A percentile compares a stretch with the other conserved stretches of the same genome.
These are phyloP conservation scores for Falco rusticolus DNA, from an alignment of 2,797 vertebrate species.

Conservation along the genomic window DNA sequence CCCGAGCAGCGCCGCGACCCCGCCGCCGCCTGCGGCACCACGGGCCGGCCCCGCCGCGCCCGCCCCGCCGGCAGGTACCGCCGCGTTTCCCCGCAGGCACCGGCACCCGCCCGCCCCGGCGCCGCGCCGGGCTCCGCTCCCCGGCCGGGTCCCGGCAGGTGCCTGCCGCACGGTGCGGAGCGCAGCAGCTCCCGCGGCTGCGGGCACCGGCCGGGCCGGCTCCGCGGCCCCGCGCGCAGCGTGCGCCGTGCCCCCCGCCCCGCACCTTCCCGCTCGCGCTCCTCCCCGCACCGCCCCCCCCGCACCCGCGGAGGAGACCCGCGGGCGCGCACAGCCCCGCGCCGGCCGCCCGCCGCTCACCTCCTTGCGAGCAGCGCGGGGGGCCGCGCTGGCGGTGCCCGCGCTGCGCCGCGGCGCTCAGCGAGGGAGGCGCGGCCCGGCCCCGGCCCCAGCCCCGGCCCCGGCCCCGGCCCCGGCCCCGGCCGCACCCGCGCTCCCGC, in stretches of 20 bases:
- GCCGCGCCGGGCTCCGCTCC: neutral
- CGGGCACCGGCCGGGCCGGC: neutral
- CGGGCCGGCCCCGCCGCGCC: neutral
- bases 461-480: neutral
- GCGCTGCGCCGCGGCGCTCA: slow-evolving; percentile 7
- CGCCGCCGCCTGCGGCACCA: neutral
- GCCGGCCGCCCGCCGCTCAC: neutral
- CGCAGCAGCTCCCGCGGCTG: neutral
- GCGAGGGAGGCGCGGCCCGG: neutral
- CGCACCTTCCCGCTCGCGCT: neutral
- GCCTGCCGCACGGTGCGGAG: neutral
- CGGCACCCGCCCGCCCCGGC: neutral
- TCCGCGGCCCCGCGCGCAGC: neutral
- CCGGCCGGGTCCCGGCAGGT: neutral
- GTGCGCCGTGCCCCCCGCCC: neutral
- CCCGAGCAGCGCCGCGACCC: neutral
- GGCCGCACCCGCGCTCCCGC: neutral
- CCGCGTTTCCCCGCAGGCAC: too few relatives aligned
- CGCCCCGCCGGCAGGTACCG: too few relatives aligned
- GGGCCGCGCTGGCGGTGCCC: neutral
- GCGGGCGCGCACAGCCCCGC: neutral
- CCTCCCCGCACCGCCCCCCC: neutral
- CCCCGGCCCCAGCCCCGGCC: neutral
- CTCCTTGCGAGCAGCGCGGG: neutral
- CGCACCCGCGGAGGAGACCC: neutral